Conservation (phyloP, 2,113 vertebrate genomes). For the Rhegmatorhina hoffmannsi region DNA sequence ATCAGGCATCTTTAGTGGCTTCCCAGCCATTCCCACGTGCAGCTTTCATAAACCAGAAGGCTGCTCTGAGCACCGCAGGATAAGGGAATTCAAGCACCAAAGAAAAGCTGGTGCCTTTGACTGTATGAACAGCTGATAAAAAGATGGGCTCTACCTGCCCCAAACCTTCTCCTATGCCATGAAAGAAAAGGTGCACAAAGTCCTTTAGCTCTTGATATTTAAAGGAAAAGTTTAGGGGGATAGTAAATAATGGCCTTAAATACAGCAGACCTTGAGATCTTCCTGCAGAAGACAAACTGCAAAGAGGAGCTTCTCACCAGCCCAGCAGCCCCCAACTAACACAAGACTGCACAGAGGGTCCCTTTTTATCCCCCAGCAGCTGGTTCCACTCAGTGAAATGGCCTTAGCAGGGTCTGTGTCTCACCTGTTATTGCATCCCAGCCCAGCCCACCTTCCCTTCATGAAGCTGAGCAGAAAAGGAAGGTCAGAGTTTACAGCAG, state of each 20-base stretch:
- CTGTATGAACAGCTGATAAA: neutral
- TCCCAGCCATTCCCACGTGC: neutral
- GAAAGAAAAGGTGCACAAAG: neutral
- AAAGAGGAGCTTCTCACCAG: neutral
- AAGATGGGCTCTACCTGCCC: neutral
- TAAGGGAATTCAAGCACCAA: neutral
- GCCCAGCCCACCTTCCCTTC: neutral
- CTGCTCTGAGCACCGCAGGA: neutral
- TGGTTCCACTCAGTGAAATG: neutral
- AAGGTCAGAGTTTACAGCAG: neutral
- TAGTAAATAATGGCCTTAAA: neutral
- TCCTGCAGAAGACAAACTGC: neutral
- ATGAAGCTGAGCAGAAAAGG: neutral
- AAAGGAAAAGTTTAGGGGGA: neutral
- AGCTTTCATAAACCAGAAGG: neutral
- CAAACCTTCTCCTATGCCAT: neutral
- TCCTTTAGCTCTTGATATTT: too few species aligned
- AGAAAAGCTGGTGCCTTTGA: neutral
- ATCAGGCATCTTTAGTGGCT: neutral
- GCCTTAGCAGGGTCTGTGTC: neutral
- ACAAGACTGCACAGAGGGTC: neutral
- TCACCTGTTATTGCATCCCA: neutral
- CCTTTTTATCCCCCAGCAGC: neutral
- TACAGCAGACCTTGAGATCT: neutral
- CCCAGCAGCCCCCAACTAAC: neutral